Evolutionary conservation across 2,888 invertebrate species (phyloP), one percentile per base, ranked within the genome.

Genomic region (Dolomedes plantarius): DNA sequence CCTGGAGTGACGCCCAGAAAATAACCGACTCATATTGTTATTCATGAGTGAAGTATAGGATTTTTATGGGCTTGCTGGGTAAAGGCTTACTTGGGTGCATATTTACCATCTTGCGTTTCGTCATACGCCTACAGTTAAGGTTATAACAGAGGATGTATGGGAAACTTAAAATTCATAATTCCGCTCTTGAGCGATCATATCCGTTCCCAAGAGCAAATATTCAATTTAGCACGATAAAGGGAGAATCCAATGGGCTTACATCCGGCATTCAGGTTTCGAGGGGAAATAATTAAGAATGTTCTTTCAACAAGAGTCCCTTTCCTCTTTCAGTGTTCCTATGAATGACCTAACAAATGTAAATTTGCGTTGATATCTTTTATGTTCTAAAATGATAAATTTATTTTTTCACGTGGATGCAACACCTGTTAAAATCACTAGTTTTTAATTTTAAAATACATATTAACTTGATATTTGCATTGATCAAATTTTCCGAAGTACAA

Each of bases 11-110:
- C 82, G 82, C 81, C 81, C 74, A 75, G 67, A 81, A 81, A 81
- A 81, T 81, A 81, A 81, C 69, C 74, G 32, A 19, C 69, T 69
- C 74, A 75, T 75, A 74, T 81, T 39, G 74, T 68, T 81, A 81
- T 81, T 81, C 81, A 81, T 81, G 81, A 81, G 75, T 16, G 50
- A 74, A 75, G 62, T 73, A 68, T 67, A 19, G 32, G 69, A 75
- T 68, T 71, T 82, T 82, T 71, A 71, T 69, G 19, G 56, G 80
- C 6, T 29, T 27, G 46, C 11, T 31, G 32, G 7, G 16, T 2
- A 19, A 5, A 32, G 13, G 5, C 23, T 56, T 56, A 23, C 23
- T 56, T 56, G 56, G 56, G 23, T 23, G 23, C 56, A 23, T 56
- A 56, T 56, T 56, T 56, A 23, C 19, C 11, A 2, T 19, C 23